Evolutionary conservation across 2,888 invertebrate genomes (phyloP).

Genomic region (Xestobium rufovillosum): DNA sequence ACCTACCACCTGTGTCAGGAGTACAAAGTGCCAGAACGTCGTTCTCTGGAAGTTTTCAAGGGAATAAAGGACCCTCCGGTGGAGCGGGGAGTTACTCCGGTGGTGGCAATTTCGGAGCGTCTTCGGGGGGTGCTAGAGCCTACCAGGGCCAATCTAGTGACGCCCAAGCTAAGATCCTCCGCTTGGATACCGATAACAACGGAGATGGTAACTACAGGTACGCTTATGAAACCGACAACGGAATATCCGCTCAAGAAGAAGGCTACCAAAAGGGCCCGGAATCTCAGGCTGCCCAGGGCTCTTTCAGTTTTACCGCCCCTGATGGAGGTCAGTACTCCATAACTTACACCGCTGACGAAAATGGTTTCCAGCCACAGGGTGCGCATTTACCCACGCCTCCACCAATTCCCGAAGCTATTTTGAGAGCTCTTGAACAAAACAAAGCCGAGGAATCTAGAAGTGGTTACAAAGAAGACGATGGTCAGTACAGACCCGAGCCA

Average conservation of each 20-base stretch:
- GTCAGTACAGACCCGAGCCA: conserved; percentile 24
- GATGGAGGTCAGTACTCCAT: conserved; percentile 32
- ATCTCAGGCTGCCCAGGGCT: conserved; percentile 29
- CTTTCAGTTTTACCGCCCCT: conserved; percentile 33
- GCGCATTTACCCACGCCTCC: conserved; percentile 22
- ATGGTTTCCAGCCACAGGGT: conserved; percentile 47
- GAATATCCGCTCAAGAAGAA: conserved; percentile 31
- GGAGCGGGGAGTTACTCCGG: conserved; percentile 9
- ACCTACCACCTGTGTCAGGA: conserved; percentile 29
- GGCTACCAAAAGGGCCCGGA: conserved; percentile 26
- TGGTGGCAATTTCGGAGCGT: conserved; percentile 1
- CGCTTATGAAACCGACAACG: conserved; percentile 27
- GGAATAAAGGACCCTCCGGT: conserved; percentile 16
- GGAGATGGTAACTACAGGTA: conserved; percentile 30
- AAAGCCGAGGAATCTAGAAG: conserved; percentile 23
- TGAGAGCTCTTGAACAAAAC: conserved; percentile 12
- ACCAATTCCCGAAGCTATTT: conserved; percentile 7
- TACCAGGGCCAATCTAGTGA: conserved; percentile 11
- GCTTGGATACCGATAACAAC: conserved; percentile 31
- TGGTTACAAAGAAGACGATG: conserved; percentile 27
- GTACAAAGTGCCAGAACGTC: no score
- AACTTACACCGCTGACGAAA: conserved; percentile 47
- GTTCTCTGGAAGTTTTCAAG: conserved; percentile 9
- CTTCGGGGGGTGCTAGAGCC: conserved; percentile 13
- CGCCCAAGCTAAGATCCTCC: conserved; percentile 21